Evolutionary conservation across 2,888 invertebrate genomes (phyloP), one percentile per base, ranked within the genome.

Genomic region (Diadegma fenestrale): DNA sequence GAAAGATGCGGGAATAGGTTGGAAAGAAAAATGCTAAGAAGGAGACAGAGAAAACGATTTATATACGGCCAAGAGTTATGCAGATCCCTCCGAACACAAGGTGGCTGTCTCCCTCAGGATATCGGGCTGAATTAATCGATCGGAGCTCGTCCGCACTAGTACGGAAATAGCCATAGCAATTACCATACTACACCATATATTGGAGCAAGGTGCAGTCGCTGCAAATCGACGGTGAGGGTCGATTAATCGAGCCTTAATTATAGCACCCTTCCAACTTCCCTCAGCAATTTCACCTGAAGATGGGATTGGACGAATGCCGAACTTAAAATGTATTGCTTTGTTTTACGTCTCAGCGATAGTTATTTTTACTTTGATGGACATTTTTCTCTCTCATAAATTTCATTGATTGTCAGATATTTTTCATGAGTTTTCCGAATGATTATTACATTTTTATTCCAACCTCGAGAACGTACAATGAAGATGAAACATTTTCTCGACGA

Each of bases 81-180:
- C 77, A 78, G 68, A 84, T 78, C 41, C 72, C n/a, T 61, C 33
- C 72, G 73, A 78, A 73, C 84, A 68, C 80, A 66, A 73, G 22
- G 64, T 41, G 80, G 71, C 72, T 61, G 77, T 76, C 80, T 58
- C 71, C 33, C 63, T 54, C 63, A 79, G 83, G 75, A 83, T 84
- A 84, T 80, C 84, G 72, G 77, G 37, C 80, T 48, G 76, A 77
- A 77, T 68, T 84, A 78, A 78, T 73, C 84, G 84, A 84, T 84
- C 54, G 78, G 69, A 73, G 73, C 61, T 68, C 51, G 48, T 66
- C 43, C 58, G 45, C 80, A 51, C 10, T 66, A 22, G 66, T 12
- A 33, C 54, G 71, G 71, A 72, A 82, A 72, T 72, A 66, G 78
- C 72, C 63, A 45, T 26, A 22, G 76, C 63, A 82, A 72, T 82